Base-by-base conservation (phyloP, 2,113 vertebrate genomes). In the Dicrurus megarhynchus region DNA sequence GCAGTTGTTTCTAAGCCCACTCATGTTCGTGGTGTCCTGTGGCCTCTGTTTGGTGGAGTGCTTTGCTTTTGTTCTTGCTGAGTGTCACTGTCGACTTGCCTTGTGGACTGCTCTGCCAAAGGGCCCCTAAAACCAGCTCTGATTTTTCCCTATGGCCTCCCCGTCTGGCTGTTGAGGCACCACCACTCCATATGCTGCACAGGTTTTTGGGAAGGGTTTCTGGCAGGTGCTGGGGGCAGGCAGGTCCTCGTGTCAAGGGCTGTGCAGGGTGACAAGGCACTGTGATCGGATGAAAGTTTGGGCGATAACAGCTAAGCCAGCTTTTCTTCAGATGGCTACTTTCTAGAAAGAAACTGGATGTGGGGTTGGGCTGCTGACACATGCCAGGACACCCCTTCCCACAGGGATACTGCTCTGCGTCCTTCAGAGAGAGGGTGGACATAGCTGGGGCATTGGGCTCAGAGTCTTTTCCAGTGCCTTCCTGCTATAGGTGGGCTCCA, bases 401-500 rank as follows among this genome's bases (percentile, higher is more conserved):
- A 1, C 0, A 2, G 49, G 22, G 24, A 57, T 37, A 13, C 35
- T 4, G 0, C 21, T 69, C 21, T 88, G 32, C 37, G 9, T 69
- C 42, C 35, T 53, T 16, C 0, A 1, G 10, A 69, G 41, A 20
- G 33, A 55, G 16, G 5, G 18, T 42, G 47, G 24, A 11, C 27
- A 11, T 32, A 39, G 17, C 3, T 59, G 44, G 23, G 30, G 3
- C 1, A 1, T 5, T 1, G 7, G 52, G 21, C 65, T 75, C 4
- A 3, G 47, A 63, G 46, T 30, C 39, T 70, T 89, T 84, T 71
- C 56, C 26, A 65, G 52, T 39, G 27, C 52, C 41, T 47, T 21
- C 10, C 22, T 56, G 46, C 27, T n/a, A 64, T 22, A 0, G 0
- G 10, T 56, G 80, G 41, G 16, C 60, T 87, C 27, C 30, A n/a